Percentiles rank a stretch among this genome's conserved stretches.
Conservation (phyloP, 2,888 invertebrate species). For the Callyntrura sp. region DNA sequence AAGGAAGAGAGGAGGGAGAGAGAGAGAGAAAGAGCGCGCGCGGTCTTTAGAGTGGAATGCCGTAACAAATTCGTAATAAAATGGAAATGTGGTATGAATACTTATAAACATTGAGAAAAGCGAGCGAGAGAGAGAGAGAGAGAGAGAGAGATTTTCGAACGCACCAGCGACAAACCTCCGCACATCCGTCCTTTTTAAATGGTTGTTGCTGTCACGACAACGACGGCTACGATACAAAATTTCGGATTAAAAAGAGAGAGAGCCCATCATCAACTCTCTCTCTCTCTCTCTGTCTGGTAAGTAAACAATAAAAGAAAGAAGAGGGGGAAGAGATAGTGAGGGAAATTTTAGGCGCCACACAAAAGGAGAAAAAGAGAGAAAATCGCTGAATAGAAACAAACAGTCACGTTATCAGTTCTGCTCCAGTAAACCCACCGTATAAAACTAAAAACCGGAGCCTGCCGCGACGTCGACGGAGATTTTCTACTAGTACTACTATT, state of each 20-base stretch:
- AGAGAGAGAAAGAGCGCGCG: too few relatives aligned
- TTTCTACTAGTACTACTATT: too few relatives aligned
- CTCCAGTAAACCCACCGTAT: conserved; percentile 13
- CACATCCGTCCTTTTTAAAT: too few relatives aligned
- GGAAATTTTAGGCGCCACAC: conserved; percentile 23
- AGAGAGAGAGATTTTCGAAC: not conserved
- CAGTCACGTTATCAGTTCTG: conserved; percentile 45
- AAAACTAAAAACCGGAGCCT: not conserved
- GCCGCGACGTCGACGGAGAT: not conserved
- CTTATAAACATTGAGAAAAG: not conserved
- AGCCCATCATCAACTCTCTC: not conserved
- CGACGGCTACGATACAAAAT: not conserved
- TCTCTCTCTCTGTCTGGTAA: not conserved
- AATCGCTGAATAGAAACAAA: conserved; percentile 26
- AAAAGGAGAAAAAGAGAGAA: conserved; percentile 5
- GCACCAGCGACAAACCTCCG: too few relatives aligned
- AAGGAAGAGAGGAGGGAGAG: too few relatives aligned
- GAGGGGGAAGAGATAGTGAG: conserved; percentile 6
- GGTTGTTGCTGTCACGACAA: too few relatives aligned
- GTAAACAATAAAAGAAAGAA: conserved; percentile 6
- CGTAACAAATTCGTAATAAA: not conserved
- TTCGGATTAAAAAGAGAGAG: not conserved
- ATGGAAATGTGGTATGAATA: conserved; percentile 4
- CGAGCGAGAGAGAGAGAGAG: too few relatives aligned
- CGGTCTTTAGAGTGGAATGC: too few relatives aligned